These are phyloP conservation scores for Paramormyrops hopkinsi DNA, from an alignment of 2,797 vertebrate species.

Conservation along the genomic window DNA sequence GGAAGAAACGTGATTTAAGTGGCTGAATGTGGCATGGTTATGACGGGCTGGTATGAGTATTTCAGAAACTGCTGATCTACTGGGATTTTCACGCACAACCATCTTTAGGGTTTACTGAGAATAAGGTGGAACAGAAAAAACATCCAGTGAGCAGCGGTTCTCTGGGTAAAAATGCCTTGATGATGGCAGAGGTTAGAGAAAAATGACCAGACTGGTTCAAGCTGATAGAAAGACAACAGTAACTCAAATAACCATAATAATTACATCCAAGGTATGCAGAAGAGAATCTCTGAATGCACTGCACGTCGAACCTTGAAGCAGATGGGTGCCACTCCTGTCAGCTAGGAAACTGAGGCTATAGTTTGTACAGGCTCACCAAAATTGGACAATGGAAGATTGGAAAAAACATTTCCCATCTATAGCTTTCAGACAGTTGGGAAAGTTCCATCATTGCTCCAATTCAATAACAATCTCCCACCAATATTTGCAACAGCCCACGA, in stretches of 20 bases:
- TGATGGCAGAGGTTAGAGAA: not conserved
- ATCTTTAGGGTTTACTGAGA: not conserved
- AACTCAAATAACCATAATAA: not conserved
- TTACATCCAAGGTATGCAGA: not conserved
- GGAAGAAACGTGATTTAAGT: not conserved
- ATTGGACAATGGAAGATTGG: not conserved
- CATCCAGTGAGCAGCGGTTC: not conserved
- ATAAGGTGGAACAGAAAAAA: not conserved
- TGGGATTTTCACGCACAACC: not conserved
- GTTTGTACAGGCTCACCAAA: not conserved
- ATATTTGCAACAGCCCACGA: not conserved
- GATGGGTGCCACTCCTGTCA: not conserved
- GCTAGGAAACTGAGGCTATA: not conserved
- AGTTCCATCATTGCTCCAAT: not conserved
- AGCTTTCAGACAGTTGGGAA: not conserved
- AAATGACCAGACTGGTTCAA: not conserved
- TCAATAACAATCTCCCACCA: not conserved
- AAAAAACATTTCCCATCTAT: not conserved
- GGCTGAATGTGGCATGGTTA: not conserved
- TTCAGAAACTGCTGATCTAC: not conserved
- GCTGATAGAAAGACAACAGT: not conserved
- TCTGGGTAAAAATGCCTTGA: not conserved
- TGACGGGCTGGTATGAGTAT: not conserved
- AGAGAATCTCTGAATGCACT: not conserved
- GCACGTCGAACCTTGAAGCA: not conserved